Evolutionary conservation across 1,140 invertebrate genomes (phyloP).

Genomic region (Zaprionus capensis): DNA sequence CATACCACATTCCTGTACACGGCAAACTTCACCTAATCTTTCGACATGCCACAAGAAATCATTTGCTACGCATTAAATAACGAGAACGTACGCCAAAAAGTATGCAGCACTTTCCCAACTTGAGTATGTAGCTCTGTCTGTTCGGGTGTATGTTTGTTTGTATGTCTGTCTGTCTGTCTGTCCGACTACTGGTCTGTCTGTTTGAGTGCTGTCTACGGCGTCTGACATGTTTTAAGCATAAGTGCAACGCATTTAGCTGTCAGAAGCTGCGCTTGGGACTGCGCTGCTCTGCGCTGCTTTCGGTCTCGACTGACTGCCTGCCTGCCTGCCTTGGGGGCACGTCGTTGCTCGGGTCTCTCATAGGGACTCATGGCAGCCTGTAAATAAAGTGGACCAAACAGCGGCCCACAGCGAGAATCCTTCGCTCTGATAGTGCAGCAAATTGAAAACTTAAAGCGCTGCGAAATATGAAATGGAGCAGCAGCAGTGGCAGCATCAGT

Average conservation of each 20-base stretch:
- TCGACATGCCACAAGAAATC: constrained; percentile 14
- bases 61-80: constrained; percentile 17
- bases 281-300: constrained; percentile 19
- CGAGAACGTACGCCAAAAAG: constrained; percentile 29
- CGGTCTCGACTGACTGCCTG: constrained; percentile 66
- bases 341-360: neutral
- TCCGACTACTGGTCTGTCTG: constrained; percentile 30
- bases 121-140: constrained; percentile 8
- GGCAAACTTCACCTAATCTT: constrained; percentile 45
- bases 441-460: constrained; percentile 73
- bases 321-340: constrained; percentile 44
- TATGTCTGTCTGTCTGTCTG: constrained; percentile 7
- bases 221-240: constrained; percentile 82
- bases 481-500: neutral
- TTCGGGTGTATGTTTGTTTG: neutral
- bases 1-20: constrained; percentile 1
- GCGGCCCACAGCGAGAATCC: constrained; percentile 35
- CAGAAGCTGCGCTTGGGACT: constrained; percentile 59
- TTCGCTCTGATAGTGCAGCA: constrained; percentile 41
- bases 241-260: constrained; percentile 83
- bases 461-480: constrained; percentile 66
- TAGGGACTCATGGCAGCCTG: constrained; percentile 1
- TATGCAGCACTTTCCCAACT: constrained; percentile 42
- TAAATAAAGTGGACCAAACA: constrained; percentile 67
- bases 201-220: constrained; percentile 77